phyloP scores from a whole-genome alignment of 2,797 vertebrate genomes.

The Podarcis siculus region DNA sequence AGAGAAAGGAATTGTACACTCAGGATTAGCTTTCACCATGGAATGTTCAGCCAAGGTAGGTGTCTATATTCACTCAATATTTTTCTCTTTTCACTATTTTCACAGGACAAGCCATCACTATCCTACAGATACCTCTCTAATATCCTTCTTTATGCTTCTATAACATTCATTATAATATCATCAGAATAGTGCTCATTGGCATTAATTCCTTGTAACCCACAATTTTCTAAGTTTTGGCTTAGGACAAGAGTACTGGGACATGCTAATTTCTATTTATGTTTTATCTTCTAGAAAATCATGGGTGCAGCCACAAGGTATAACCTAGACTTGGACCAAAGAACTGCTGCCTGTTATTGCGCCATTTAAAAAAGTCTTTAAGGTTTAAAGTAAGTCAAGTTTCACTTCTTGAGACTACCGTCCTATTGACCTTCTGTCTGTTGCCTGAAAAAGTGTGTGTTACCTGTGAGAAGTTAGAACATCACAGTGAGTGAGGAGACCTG shows the following conservation, averaged over 20 bases:
- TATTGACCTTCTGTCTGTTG: neutral
- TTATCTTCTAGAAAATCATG: constrained; percentile 80
- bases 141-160: neutral
- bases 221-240: neutral
- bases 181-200: neutral
- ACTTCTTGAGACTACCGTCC: constrained; percentile 58
- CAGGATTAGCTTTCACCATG: constrained; percentile 84
- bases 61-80: neutral
- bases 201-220: neutral
- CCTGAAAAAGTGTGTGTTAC: neutral
- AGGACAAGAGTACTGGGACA: neutral
- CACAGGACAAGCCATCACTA: neutral
- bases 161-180: neutral
- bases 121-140: neutral
- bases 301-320: constrained; percentile 79
- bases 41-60: constrained; percentile 83
- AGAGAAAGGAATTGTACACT: constrained; percentile 78
- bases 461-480: neutral
- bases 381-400: constrained; percentile 79
- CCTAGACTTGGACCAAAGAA: constrained; percentile 82
- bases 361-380: constrained; percentile 83
- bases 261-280: constrained; percentile 18
- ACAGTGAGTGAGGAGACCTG: neutral
- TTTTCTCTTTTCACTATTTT: neutral
- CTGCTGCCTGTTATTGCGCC: constrained; percentile 81